Base-by-base conservation (phyloP, 1,140 invertebrate species). In the Stegodyphus dumicola region DNA sequence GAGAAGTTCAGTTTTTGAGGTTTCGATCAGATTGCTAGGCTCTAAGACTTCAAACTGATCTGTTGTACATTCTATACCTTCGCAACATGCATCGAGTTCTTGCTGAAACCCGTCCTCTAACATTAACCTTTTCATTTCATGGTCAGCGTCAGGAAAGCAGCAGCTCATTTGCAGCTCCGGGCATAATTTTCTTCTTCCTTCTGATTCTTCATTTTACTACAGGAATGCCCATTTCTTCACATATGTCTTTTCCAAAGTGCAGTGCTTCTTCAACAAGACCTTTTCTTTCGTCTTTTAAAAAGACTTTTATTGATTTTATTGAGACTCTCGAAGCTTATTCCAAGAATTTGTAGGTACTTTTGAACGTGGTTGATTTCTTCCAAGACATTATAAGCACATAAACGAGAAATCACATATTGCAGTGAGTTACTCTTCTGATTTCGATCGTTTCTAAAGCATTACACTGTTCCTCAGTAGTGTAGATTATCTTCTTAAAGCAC, bases 321-420 rank as follows among this genome's bases (percentile, higher is more conserved):
- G n/a, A 60, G 15, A 73, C 48, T 73, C 2, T 49, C 70, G 49
- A 73, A 73, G 70, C 70, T 73, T 7, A 73, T 73, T 73, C 70
- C 70, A 3, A 48, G 70, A 73, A 52, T 73, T 33, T 73, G 70
- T 33, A 76, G 56, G 56, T 48, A 51, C 13, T 76, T 60, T 76
- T 76, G 6, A 60, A 13, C 18, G 11, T 60, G 11, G 6, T 60
- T 49, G 4, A 51, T 9, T 51, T 56, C 49, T 17, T 10, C 18
- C n/a, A 18, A 18, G 33, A 11, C 17, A 76, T 11, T 18, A 56
- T 15, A 56, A 76, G 33, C 74, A 56, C n/a, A 76, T 56, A 76
- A 76, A 54, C 52, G 52, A 76, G 54, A 76, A 76, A 60, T 76
- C 74, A 76, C 53, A 76, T 18, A 54, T 60, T 56, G 52, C 51